Base-by-base conservation (phyloP, 2,113 vertebrate genomes). In the Dasypus novemcinctus region DNA sequence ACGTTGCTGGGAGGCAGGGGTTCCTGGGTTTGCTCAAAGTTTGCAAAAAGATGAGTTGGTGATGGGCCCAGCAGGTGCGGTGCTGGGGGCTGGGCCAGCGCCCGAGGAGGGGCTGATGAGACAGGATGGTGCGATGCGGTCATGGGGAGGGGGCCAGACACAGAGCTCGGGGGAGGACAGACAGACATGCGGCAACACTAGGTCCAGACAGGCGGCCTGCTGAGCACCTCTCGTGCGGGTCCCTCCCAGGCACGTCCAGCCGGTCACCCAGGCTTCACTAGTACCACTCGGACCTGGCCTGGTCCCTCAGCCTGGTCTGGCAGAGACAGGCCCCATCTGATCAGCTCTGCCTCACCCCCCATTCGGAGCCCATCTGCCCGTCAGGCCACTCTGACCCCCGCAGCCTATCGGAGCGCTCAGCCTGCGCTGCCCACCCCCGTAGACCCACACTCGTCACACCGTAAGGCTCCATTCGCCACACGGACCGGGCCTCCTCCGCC, bases 11-110 rank as follows among this genome's bases (percentile, higher is more conserved):
- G 36, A 38, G 52, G 36, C 27, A 61, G 76, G 78, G 85, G 89
- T 68, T 95, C 90, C 87, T 87, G 93, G 71, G 87, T 96, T 97
- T 96, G 97, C 97, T 98, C 97, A 98, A 98, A 98, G 97, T 98
- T 98, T 97, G 96, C 97, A 97, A 97, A 98, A 98, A 98, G 97
- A 98, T 98, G 97, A 98, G 63, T 94, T 20, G 87, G 93, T 94
- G 95, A 96, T 92, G 59, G 88, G 63, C 54, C 96, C 90, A 31
- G 94, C 76, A 68, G 91, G 94, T 90, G 41, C 3, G 5, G 74
- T 69, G 63, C 94, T 85, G 68, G 72, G 87, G 68, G 83, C 91
- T 0, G 27, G 88, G 82, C 90, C 82, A 59, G 66, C 17, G 74
- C 91, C 83, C 86, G 36, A 79, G 79, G 88, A 1, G 0, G 95